Percentiles rank a stretch among this genome's conserved stretches.
Evolutionary conservation across 1,140 invertebrate species (phyloP).

Genomic region (Ectropis grisescens): DNA sequence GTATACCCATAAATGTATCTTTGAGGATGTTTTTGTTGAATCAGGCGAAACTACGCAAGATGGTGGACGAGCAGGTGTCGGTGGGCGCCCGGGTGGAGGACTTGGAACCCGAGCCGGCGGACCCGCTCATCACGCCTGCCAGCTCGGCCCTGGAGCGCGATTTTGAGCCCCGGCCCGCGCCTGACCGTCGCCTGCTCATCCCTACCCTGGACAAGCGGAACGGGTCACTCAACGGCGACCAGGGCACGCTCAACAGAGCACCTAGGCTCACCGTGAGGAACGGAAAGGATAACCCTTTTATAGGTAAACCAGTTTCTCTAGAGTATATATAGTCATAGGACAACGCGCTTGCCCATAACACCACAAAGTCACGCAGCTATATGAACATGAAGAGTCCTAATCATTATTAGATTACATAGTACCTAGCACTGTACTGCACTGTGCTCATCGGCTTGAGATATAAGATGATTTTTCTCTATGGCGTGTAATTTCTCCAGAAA

Average conservation of each 20-base stretch:
- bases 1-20: too few species aligned
- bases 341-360: too few species aligned
- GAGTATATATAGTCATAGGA: too few species aligned
- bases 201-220: constrained; percentile 59
- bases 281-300: constrained; percentile 61
- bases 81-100: constrained; percentile 57
- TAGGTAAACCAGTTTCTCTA: constrained; percentile 44
- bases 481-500: too few species aligned
- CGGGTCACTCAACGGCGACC: constrained; percentile 48
- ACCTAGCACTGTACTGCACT: too few species aligned
- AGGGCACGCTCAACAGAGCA: constrained; percentile 46
- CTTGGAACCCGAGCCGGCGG: constrained; percentile 58
- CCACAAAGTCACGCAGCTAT: too few species aligned
- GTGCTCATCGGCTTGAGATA: too few species aligned
- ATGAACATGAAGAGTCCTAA: too few species aligned
- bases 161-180: constrained; percentile 41
- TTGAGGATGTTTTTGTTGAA: too few species aligned
- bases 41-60: constrained; percentile 69
- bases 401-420: too few species aligned
- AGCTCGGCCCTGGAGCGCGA: constrained; percentile 46
- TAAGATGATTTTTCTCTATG: too few species aligned
- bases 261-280: constrained; percentile 54
- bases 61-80: constrained; percentile 69
- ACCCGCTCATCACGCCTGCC: constrained; percentile 66
- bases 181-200: constrained; percentile 53